Evolutionary conservation across 2,888 invertebrate genomes (phyloP).

Genomic region (Drosophila neotestacea): DNA sequence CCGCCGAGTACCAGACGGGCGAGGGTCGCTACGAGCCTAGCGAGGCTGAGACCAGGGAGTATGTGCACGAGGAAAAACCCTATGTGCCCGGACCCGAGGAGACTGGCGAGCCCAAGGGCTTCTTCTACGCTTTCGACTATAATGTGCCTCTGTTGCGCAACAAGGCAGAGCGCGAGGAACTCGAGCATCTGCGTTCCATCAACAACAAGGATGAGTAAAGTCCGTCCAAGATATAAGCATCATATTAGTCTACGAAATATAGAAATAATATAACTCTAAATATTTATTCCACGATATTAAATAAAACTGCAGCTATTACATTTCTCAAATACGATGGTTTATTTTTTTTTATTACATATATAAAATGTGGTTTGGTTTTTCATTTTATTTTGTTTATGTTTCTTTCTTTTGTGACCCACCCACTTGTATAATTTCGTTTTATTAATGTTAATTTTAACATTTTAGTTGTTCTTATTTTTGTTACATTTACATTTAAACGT

Average conservation of each 20-base stretch:
- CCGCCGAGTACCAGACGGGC: slow-evolving; percentile 79
- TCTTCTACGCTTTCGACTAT: slow-evolving; percentile 90
- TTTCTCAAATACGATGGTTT: slow-evolving; percentile 61
- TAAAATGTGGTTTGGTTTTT: slow-evolving; percentile 67
- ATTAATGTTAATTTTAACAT: slow-evolving; percentile 44
- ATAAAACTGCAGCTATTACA: slow-evolving; percentile 59
- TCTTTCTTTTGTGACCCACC: slow-evolving; percentile 30
- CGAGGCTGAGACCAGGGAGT: slow-evolving; percentile 79
- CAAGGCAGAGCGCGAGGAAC: slow-evolving; percentile 82
- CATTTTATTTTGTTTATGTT: slow-evolving; percentile 10
- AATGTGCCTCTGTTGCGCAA: slow-evolving; percentile 86
- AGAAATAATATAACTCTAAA: slow-evolving; percentile 63
- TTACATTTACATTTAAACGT: slow-evolving; percentile 54
- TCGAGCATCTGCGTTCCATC: slow-evolving; percentile 79
- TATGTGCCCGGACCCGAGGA: slow-evolving; percentile 85
- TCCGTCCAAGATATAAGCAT: background rate
- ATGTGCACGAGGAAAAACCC: slow-evolving; percentile 82
- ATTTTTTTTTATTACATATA: slow-evolving; percentile 63
- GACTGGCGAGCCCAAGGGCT: slow-evolving; percentile 88
- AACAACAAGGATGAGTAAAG: slow-evolving; percentile 80
- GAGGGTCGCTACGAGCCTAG: slow-evolving; percentile 80
- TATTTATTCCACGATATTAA: slow-evolving; percentile 66
- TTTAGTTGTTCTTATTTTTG: slow-evolving; percentile 46
- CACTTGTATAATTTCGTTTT: slow-evolving; percentile 60
- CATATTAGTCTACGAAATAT: slow-evolving; percentile 20